Evolutionary conservation across 2,888 invertebrate species (phyloP).

Genomic region (Rhogogaster chlorosoma): DNA sequence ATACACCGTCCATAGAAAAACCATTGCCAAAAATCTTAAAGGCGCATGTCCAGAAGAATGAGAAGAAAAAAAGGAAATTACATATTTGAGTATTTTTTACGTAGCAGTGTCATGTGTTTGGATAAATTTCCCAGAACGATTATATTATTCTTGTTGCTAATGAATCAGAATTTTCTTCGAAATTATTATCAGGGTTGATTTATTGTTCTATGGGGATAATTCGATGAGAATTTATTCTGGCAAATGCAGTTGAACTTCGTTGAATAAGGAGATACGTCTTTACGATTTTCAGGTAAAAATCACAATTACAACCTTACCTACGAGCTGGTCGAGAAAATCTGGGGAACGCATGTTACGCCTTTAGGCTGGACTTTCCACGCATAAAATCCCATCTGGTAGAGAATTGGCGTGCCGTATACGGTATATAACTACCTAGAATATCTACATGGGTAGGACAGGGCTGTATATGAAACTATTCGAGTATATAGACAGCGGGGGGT

Average conservation of each 20-base stretch:
- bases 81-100: not conserved
- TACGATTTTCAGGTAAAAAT: conserved; percentile 5
- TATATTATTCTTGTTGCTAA: not conserved
- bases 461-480: conserved; percentile 9
- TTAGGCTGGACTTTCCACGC: conserved; percentile 43
- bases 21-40: not conserved
- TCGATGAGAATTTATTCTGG: not conserved
- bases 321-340: conserved; percentile 21
- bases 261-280: not conserved
- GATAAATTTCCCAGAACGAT: not conserved
- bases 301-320: not conserved
- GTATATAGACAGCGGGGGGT: conserved; percentile 28
- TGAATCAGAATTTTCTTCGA: not conserved
- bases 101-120: not conserved
- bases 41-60: conserved; percentile 38
- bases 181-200: not conserved
- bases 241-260: not conserved
- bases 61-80: not conserved
- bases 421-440: not conserved
- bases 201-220: not conserved
- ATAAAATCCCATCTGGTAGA: conserved; percentile 40
- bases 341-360: conserved; percentile 40
- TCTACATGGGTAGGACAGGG: not conserved
- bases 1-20: conserved; percentile 10
- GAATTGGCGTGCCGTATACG: conserved; percentile 13